Percentiles rank a stretch among this genome's conserved stretches.
Evolutionary conservation across 2,888 invertebrate genomes (phyloP).

Genomic region (Sepioteuthis lessoniana): DNA sequence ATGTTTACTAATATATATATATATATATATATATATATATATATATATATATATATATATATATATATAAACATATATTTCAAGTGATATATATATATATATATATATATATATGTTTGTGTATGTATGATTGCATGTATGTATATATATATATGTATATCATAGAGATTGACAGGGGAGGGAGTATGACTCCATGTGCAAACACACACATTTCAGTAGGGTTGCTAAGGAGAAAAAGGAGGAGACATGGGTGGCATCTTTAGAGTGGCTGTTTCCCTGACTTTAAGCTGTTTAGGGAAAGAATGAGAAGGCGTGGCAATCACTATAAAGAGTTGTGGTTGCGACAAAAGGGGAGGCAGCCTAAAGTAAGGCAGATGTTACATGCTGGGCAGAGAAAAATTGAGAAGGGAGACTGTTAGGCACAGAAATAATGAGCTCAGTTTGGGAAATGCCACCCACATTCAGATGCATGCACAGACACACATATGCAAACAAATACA

Average conservation of each 20-base stretch:
- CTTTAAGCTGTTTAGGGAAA: background rate
- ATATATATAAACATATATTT: background rate
- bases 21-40: too few species aligned
- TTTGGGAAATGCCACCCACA: background rate
- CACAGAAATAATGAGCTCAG: background rate
- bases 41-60: too few species aligned
- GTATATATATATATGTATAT: background rate
- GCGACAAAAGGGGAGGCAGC: slow-evolving; percentile 4
- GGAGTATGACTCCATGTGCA: background rate
- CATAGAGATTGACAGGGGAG: too few species aligned
- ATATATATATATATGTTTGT: background rate
- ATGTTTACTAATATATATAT: too few species aligned
- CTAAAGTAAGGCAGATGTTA: slow-evolving; percentile 33
- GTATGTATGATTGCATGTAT: background rate
- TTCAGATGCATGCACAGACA: too few species aligned
- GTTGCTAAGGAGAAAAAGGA: slow-evolving; percentile 25
- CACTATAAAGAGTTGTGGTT: background rate
- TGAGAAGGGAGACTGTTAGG: slow-evolving; percentile 5
- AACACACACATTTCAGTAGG: background rate
- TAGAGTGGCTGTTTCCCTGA: background rate
- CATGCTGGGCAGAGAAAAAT: background rate
- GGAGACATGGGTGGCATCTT: slow-evolving; percentile 33
- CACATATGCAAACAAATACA: too few species aligned
- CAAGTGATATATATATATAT: background rate
- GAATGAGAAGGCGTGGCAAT: slow-evolving; percentile 1